Percentiles rank a stretch among this genome's conserved stretches.
phyloP scores from a whole-genome alignment of 2,113 vertebrate species.

The Archocentrus centrarchus region DNA sequence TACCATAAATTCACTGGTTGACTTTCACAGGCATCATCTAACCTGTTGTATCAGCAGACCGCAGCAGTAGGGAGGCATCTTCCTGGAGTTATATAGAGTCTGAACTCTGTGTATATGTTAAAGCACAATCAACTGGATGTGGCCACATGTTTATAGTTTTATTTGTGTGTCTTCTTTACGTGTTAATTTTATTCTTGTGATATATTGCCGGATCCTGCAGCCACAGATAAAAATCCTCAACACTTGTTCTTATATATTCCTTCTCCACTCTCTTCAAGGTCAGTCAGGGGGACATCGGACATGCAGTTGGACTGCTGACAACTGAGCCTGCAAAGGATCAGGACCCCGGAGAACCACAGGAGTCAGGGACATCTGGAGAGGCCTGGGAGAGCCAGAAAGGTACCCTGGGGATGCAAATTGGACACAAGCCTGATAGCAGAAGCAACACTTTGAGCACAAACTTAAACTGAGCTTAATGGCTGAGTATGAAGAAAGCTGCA shows the following conservation, averaged over 20 bases:
- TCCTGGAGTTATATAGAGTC: neutral
- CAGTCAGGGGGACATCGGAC: slow-evolving; percentile 90
- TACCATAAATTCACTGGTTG: slow-evolving; percentile 5
- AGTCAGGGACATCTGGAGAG: slow-evolving; percentile 62
- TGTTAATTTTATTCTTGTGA: neutral
- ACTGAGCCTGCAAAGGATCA: slow-evolving; percentile 69
- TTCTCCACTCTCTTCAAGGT: slow-evolving; percentile 75
- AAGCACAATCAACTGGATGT: neutral
- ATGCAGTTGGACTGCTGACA: slow-evolving; percentile 90
- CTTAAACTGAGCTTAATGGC: neutral
- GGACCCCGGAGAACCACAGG: slow-evolving; percentile 70
- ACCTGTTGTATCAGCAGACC: neutral
- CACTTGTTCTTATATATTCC: neutral
- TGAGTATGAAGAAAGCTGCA: neutral
- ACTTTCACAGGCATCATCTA: neutral
- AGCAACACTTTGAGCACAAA: neutral
- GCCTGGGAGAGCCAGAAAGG: slow-evolving; percentile 75
- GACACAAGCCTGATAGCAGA: neutral
- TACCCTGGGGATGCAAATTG: slow-evolving; percentile 31
- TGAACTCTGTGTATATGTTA: neutral
- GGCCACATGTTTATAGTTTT: neutral
- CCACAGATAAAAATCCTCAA: neutral
- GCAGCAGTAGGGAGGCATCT: neutral
- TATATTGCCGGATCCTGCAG: neutral
- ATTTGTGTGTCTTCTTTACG: neutral